Base-by-base conservation (phyloP, 2,113 vertebrate species). In the Chlamydotis undulata region DNA sequence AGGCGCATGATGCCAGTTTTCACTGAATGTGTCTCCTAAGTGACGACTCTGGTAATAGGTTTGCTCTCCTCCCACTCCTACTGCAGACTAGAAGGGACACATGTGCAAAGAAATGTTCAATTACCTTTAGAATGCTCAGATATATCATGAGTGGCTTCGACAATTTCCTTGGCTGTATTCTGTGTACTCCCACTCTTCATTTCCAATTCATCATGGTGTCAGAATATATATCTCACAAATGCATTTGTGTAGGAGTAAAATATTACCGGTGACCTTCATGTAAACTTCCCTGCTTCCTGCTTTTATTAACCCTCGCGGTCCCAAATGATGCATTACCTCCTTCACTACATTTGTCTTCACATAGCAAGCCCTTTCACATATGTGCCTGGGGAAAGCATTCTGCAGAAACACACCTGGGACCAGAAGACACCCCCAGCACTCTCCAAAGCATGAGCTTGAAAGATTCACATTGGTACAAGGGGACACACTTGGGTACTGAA, bases 1-100 rank as follows among this genome's bases (percentile, higher is more conserved):
- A 79, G 98, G 97, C 53, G 96, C 90, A 9, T 97, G 90, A 89
- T 98, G 99, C 97, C 98, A 98, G 59, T 98, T 98, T 94, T 99
- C 98, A 31, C 91, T 94, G 87, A 98, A 98, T 64, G 96, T 97
- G 43, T 99, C 98, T 94, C 97, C 98, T 81, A 98, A 96, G 89
- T 99, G 98, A 28, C 97, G 98, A 76, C 98, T 99, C 94, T 99
- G 99, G 96, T 99, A 99, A 97, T 99, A 99, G 14, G 97, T 98
- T 97, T 99, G 99, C 84, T 99, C 99, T 94, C 98, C 98, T 95
- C 98, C 98, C 96, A 94, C 61, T 96, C 94, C 98, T 94, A 97
- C 94, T 83, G 97, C 92, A 96, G 98, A 97, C 99, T 99, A 92
- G 91, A 96, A 87, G 33, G 92, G 93, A 97, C 55, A 96, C 63